Conservation (phyloP, 2,797 vertebrate species). For the Notamacropus eugenii region DNA sequence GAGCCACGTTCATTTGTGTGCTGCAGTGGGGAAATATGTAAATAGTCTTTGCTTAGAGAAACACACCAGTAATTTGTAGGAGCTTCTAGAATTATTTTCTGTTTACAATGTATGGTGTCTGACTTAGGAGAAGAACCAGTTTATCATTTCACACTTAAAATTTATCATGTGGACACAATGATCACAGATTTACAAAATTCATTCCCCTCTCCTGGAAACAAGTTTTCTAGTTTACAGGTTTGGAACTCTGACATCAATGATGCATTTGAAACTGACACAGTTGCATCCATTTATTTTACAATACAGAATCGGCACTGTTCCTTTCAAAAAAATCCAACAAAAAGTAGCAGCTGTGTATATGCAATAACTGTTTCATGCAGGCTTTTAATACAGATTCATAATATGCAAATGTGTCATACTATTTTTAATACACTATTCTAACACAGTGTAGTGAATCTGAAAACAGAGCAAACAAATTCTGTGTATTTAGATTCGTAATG, state of each 20-base stretch:
- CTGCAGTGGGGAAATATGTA: constrained; percentile 21
- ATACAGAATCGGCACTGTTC: constrained; percentile 45
- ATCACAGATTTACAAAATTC: constrained; percentile 40
- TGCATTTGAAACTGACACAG: constrained; percentile 43
- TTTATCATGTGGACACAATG: constrained; percentile 46
- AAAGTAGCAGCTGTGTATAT: constrained; percentile 66
- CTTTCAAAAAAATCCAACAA: constrained; percentile 60
- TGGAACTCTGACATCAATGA: constrained; percentile 39
- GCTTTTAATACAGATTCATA: constrained; percentile 66
- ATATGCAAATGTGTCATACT: constrained; percentile 65
- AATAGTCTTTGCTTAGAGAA: constrained; percentile 47
- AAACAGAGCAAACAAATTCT: constrained; percentile 65
- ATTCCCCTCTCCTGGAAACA: constrained; percentile 47
- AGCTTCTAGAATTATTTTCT: constrained; percentile 52
- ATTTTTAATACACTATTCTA: constrained; percentile 68
- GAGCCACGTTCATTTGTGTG: constrained; percentile 13
- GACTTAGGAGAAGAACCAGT: constrained; percentile 51
- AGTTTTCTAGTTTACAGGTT: constrained; percentile 51
- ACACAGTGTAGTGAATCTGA: neutral
- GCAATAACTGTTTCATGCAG: constrained; percentile 39
- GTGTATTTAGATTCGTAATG: constrained; percentile 66
- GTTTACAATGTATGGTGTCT: constrained; percentile 44
- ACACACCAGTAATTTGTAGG: constrained; percentile 53
- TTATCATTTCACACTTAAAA: constrained; percentile 66
- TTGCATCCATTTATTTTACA: constrained; percentile 57